A percentile compares a stretch with the other conserved stretches of the same genome.
Conservation (phyloP, 1,140 invertebrate genomes). For the Caerostris darwini region DNA sequence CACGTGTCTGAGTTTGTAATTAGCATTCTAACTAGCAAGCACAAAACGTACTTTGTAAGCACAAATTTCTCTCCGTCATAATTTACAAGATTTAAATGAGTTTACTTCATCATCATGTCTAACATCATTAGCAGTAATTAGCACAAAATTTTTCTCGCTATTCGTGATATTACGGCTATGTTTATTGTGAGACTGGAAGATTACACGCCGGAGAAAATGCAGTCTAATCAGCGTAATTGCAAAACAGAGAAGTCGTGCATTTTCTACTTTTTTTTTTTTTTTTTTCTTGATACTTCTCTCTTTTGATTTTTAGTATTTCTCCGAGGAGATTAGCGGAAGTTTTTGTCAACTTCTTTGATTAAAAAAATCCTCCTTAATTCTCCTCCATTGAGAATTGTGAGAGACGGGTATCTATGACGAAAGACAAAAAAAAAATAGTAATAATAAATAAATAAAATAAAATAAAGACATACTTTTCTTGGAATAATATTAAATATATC, state of each 20-base stretch:
- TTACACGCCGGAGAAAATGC: constrained; percentile 6
- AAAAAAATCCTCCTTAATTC: constrained; percentile 71
- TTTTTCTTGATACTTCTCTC: not conserved
- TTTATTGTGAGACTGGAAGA: constrained; percentile 34
- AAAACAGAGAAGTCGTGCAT: constrained; percentile 13
- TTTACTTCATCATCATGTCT: constrained; percentile 75
- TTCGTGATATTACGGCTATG: constrained; percentile 43
- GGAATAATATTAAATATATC: constrained; percentile 51
- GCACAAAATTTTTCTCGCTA: constrained; percentile 56
- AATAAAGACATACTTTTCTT: not conserved
- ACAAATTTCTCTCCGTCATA: constrained; percentile 60
- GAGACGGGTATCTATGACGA: no score
- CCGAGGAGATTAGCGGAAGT: constrained; percentile 61
- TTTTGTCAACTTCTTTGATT: constrained; percentile 69
- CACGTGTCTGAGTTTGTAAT: constrained; percentile 44
- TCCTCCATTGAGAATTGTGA: not conserved
- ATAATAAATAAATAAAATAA: not conserved
- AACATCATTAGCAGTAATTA: constrained; percentile 75
- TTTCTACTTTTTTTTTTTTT: no score
- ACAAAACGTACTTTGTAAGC: constrained; percentile 61
- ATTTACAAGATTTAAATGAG: constrained; percentile 71
- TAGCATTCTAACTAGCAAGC: constrained; percentile 48
- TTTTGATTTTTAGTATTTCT: not conserved
- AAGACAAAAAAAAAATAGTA: not conserved
- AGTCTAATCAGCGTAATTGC: constrained; percentile 69